A percentile compares a stretch with the other conserved stretches of the same genome.
phyloP scores from a whole-genome alignment of 2,888 invertebrate genomes.

The Chrysodeixis includens region DNA sequence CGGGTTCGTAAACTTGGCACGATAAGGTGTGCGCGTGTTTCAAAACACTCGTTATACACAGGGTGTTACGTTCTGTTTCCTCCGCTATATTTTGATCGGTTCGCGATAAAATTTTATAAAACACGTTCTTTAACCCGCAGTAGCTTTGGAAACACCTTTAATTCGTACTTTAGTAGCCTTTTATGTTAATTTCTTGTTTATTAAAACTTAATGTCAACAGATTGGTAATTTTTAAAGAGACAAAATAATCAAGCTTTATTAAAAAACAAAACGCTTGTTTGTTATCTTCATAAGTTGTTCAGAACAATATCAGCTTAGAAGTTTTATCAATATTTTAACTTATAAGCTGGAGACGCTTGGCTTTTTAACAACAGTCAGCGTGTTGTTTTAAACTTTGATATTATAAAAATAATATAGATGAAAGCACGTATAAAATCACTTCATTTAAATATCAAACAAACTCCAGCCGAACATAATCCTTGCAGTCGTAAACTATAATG shows the following conservation, averaged over 20 bases:
- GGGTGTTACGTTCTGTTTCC: constrained; percentile 79
- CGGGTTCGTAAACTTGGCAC: constrained; percentile 44
- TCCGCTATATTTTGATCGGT: constrained; percentile 69
- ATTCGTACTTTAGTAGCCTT: constrained; percentile 26
- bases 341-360: background rate
- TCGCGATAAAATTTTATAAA: constrained; percentile 62
- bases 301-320: background rate
- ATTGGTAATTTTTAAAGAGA: background rate
- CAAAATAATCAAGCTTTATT: constrained; percentile 1
- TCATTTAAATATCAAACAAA: background rate
- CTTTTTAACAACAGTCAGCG: background rate
- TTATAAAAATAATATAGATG: background rate
- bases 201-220: constrained; percentile 1
- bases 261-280: background rate
- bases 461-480: background rate
- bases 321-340: background rate
- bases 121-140: constrained; percentile 28
- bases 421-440: background rate
- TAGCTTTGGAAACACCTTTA: constrained; percentile 41
- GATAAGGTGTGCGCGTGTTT: constrained; percentile 75
- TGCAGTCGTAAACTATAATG: constrained; percentile 1
- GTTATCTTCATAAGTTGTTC: background rate
- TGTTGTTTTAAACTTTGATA: background rate
- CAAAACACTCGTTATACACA: constrained; percentile 78
- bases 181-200: constrained; percentile 10